phyloP scores from a whole-genome alignment of 2,888 invertebrate genomes.

The Acheta domesticus region DNA sequence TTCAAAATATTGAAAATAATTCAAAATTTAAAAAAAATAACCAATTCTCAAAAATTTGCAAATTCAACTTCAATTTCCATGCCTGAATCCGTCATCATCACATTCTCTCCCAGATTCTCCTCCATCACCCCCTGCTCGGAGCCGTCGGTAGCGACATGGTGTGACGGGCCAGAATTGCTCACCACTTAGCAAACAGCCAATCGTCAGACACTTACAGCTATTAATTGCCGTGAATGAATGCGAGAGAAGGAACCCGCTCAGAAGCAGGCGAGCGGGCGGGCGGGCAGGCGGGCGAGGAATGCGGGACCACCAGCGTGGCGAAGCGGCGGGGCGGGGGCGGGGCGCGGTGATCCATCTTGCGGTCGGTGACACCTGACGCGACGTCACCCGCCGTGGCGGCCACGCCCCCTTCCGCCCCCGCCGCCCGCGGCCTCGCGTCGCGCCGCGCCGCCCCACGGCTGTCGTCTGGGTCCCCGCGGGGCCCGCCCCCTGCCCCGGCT shows the following conservation, averaged over 20 bases:
- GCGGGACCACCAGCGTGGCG: neutral
- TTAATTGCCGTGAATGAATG: neutral
- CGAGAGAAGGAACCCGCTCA: neutral
- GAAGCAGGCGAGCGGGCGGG: neutral
- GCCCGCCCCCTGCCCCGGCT: too few relatives aligned
- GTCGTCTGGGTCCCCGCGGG: too few relatives aligned
- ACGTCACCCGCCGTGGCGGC: neutral
- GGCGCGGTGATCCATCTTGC: neutral
- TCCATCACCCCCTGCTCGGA: too few relatives aligned
- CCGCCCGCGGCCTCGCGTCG: neutral
- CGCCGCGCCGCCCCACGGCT: too few relatives aligned
- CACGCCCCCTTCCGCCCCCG: neutral
- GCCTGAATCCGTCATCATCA: too few relatives aligned
- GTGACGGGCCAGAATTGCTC: neutral
- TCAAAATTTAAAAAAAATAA: too few relatives aligned
- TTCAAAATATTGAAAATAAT: too few relatives aligned
- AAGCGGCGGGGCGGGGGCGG: neutral
- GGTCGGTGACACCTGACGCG: conserved; percentile 11
- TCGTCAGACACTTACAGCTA: neutral
- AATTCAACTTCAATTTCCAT: too few relatives aligned
- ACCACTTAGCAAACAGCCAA: neutral
- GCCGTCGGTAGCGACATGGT: neutral
- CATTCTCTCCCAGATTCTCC: too few relatives aligned
- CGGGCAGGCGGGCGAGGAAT: neutral
- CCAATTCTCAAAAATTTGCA: too few relatives aligned